phyloP scores from a whole-genome alignment of 2,113 vertebrate genomes.

The Neolamprologus sp. region DNA sequence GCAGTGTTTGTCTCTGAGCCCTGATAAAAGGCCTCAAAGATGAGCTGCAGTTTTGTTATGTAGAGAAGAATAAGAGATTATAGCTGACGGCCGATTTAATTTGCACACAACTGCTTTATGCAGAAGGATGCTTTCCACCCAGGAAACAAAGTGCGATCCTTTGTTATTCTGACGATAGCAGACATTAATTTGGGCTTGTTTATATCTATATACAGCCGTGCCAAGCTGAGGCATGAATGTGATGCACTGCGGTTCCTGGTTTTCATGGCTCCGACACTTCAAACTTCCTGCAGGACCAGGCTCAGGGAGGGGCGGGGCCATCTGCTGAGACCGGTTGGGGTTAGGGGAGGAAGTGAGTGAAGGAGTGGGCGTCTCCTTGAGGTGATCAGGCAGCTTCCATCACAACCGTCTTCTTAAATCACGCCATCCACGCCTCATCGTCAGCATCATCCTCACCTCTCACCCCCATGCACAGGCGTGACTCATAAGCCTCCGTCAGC shows the following conservation, averaged over 20 bases:
- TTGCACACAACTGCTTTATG: not conserved
- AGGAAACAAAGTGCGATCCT: not conserved
- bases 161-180: not conserved
- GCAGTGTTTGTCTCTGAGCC: not conserved
- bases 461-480: not conserved
- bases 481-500: not conserved
- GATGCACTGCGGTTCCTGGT: not conserved
- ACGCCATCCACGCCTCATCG: not conserved
- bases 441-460: not conserved
- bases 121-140: not conserved
- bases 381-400: not conserved
- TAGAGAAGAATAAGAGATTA: not conserved
- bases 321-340: not conserved
- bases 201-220: not conserved
- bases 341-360: not conserved
- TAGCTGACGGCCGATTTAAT: not conserved
- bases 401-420: not conserved
- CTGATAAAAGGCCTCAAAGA: not conserved
- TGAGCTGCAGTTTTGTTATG: not conserved
- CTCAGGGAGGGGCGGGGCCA: not conserved
- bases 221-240: not conserved
- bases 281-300: not conserved
- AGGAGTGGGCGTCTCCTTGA: not conserved
- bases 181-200: not conserved
- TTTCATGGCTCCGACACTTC: rapidly evolving